phyloP scores from a whole-genome alignment of 2,797 vertebrate species.

The Bucorvus abyssinicus region DNA sequence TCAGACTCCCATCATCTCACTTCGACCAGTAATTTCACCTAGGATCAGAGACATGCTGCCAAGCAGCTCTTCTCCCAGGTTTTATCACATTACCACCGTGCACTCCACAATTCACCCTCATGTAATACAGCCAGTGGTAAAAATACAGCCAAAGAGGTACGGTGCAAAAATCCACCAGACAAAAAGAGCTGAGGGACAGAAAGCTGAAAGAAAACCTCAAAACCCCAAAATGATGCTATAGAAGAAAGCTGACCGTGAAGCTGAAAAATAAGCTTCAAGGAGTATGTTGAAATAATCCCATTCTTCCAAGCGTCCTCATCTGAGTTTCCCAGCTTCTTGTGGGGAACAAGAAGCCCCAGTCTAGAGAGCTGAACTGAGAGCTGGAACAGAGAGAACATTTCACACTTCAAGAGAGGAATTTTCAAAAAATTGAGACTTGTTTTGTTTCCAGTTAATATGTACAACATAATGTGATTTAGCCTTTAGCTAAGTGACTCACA shows the following conservation, averaged over 20 bases:
- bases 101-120: background rate
- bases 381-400: background rate
- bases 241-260: background rate
- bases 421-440: background rate
- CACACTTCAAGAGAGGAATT: background rate
- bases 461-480: background rate
- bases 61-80: background rate
- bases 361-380: background rate
- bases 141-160: background rate
- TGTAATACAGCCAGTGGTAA: background rate
- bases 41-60: background rate
- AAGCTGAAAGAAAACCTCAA: background rate
- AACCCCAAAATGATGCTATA: background rate
- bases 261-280: background rate
- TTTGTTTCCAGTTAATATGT: constrained; percentile 26
- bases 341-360: background rate
- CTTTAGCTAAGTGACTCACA: background rate
- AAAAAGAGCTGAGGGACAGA: background rate
- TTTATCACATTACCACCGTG: background rate
- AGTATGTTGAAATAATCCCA: background rate
- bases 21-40: background rate
- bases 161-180: background rate
- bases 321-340: background rate
- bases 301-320: background rate
- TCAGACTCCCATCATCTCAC: background rate